Evolutionary conservation across 1,140 invertebrate species (phyloP).

Genomic region (Lasioglossum albipes): DNA sequence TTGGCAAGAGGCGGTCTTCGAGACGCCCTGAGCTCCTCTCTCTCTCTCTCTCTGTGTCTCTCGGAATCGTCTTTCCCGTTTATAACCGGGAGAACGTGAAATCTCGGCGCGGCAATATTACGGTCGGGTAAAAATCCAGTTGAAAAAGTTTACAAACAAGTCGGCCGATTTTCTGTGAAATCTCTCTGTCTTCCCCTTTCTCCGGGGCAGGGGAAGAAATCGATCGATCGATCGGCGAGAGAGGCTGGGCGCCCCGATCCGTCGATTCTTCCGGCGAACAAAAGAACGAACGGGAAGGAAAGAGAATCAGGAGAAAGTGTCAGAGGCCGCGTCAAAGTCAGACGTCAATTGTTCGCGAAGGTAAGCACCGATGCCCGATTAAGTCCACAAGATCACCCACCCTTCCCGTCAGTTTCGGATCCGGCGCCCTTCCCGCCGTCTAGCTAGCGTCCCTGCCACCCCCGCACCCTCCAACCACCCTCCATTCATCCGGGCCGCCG

Average conservation of each 20-base stretch:
- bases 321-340: constrained; percentile 43
- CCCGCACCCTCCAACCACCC: too few relatives aligned
- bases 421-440: not conserved
- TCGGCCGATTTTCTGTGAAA: too few relatives aligned
- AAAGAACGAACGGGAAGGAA: constrained; percentile 24
- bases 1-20: not conserved
- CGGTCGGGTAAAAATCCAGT: not conserved
- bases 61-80: not conserved
- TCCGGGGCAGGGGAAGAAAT: not conserved
- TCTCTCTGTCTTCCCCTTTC: not conserved
- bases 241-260: not conserved
- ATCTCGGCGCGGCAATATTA: too few relatives aligned
- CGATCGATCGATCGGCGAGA: not conserved
- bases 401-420: constrained; percentile 31
- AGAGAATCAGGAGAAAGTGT: constrained; percentile 43
- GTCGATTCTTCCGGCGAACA: constrained; percentile 29
- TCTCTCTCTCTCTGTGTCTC: too few relatives aligned
- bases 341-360: constrained; percentile 46
- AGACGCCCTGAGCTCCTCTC: too few relatives aligned
- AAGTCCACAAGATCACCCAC: constrained; percentile 46
- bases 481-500: constrained; percentile 1
- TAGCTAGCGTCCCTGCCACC: not conserved
- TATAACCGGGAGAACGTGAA: too few relatives aligned
- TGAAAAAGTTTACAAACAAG: not conserved
- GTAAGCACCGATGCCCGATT: constrained; percentile 46